phyloP scores from a whole-genome alignment of 2,888 invertebrate genomes.

The Hofmannophila pseudospretella region DNA sequence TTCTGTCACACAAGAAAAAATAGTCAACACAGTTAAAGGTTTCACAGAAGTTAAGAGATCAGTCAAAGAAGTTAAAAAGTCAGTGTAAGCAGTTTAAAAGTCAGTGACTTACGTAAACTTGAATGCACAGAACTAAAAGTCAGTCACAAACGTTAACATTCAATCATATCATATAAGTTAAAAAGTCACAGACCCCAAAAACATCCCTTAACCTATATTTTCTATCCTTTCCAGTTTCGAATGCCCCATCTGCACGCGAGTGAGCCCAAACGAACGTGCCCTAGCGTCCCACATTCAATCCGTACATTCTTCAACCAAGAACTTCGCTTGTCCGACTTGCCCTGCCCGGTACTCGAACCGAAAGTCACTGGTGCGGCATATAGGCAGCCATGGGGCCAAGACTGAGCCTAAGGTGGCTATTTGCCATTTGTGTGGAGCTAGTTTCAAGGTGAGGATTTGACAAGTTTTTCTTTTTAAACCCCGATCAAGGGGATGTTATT shows the following conservation, averaged over 20 bases:
- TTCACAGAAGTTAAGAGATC: too few species aligned
- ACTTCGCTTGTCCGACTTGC: conserved; percentile 33
- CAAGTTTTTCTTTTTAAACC: too few species aligned
- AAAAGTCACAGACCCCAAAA: too few species aligned
- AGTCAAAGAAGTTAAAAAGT: background rate
- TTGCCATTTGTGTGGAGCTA: conserved; percentile 53
- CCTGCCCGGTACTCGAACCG: conserved; percentile 31
- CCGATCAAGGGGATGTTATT: too few species aligned
- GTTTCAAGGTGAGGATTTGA: conserved; percentile 56
- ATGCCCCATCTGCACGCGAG: conserved; percentile 41
- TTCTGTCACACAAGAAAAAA: too few species aligned
- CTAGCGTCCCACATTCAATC: conserved; percentile 34
- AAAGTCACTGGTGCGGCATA: conserved; percentile 36
- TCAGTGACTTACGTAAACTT: too few species aligned
- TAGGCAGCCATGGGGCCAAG: conserved; percentile 20
- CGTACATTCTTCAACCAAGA: conserved; percentile 28
- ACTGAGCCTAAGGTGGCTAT: conserved; percentile 23
- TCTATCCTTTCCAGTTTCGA: conserved; percentile 43
- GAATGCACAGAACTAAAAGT: too few species aligned
- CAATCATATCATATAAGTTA: too few species aligned
- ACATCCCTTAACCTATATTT: too few species aligned
- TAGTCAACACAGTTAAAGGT: too few species aligned
- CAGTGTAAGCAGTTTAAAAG: too few species aligned
- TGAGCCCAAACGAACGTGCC: conserved; percentile 33
- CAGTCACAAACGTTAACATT: too few species aligned